Conservation (phyloP, 2,888 invertebrate genomes). For the Drosophila bunnanda region DNA sequence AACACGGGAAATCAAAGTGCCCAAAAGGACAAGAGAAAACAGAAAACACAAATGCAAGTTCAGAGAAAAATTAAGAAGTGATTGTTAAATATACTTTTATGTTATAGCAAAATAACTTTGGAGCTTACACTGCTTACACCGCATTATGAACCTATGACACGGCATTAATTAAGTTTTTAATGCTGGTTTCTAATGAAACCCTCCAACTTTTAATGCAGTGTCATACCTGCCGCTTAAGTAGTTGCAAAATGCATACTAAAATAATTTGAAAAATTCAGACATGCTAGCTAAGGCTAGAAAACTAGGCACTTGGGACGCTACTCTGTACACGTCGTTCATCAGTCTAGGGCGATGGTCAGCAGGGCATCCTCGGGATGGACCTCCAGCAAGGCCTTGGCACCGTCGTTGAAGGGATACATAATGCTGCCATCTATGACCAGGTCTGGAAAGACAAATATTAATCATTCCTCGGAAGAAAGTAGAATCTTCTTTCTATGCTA, state of each 20-base stretch:
- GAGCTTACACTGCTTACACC: slow-evolving; percentile 57
- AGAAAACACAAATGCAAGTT: slow-evolving; percentile 22
- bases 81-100: slow-evolving; percentile 45
- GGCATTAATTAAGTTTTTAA: background rate
- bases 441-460: slow-evolving; percentile 84
- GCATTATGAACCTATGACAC: slow-evolving; percentile 2
- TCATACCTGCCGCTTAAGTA: slow-evolving; percentile 52
- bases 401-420: slow-evolving; percentile 97
- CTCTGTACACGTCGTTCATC: slow-evolving; percentile 45
- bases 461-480: background rate
- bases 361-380: slow-evolving; percentile 94
- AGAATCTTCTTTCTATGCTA: slow-evolving; percentile 20
- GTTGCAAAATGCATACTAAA: slow-evolving; percentile 61
- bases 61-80: slow-evolving; percentile 33
- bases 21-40: background rate
- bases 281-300: slow-evolving; percentile 28
- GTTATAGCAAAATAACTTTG: slow-evolving; percentile 63
- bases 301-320: slow-evolving; percentile 52
- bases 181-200: background rate
- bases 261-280: slow-evolving; percentile 61
- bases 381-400: slow-evolving; percentile 93
- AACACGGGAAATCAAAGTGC: slow-evolving; percentile 3
- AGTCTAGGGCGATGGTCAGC: slow-evolving; percentile 88
- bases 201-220: background rate
- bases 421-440: slow-evolving; percentile 98